These are phyloP conservation scores for Macrobrachium nipponense DNA, from an alignment of 1,140 invertebrate genomes.

Conservation along the genomic window DNA sequence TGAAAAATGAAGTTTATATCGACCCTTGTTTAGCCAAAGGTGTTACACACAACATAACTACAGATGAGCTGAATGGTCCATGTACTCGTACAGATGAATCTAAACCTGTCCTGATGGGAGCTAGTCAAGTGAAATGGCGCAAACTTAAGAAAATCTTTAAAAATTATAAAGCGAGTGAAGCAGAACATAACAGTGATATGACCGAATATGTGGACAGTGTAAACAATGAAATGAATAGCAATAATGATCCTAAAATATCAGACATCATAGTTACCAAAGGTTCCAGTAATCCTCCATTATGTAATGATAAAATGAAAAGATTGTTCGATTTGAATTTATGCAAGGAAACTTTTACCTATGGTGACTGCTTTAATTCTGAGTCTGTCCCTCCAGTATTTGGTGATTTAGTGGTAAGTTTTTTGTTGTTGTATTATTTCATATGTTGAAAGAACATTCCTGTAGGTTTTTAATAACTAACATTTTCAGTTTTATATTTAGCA, in stretches of 20 bases:
- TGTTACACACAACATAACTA: conserved; percentile 1
- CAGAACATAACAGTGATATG: background rate
- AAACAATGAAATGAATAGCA: background rate
- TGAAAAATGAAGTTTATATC: background rate
- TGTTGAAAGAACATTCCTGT: background rate
- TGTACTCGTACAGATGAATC: conserved; percentile 33
- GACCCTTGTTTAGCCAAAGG: conserved; percentile 42
- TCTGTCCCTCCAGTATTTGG: conserved; percentile 1
- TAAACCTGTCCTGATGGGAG: background rate
- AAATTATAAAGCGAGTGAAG: conserved; percentile 12
- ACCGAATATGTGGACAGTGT: background rate
- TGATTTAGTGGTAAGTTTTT: conserved; percentile 41
- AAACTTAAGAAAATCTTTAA: conserved; percentile 45
- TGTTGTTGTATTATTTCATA: background rate
- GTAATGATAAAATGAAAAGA: conserved; percentile 8
- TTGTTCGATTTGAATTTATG: conserved; percentile 33
- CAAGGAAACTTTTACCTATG: conserved; percentile 38
- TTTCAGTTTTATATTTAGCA: background rate
- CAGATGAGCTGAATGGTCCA: conserved; percentile 14
- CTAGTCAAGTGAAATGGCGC: conserved; percentile 1
- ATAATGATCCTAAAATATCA: background rate
- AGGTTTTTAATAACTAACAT: background rate
- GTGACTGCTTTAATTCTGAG: conserved; percentile 41
- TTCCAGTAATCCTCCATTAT: conserved; percentile 20
- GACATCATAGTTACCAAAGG: background rate